A percentile compares a stretch with the other conserved stretches of the same genome.
Evolutionary conservation across 2,888 invertebrate species (phyloP).

Genomic region (Pristionchus maxplancki): DNA sequence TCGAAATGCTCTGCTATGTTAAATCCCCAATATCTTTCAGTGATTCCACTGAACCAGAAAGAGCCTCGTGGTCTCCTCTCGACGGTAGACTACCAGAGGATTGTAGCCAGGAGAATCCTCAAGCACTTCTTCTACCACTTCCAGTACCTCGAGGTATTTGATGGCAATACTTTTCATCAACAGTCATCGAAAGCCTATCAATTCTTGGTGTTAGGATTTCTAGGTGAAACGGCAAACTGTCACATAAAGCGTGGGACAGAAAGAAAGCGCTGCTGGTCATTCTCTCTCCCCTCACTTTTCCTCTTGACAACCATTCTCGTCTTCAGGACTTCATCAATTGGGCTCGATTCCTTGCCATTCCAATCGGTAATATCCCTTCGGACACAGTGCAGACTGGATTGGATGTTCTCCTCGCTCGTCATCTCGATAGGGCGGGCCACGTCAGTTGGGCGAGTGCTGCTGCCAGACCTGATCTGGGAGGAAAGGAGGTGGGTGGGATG

Average conservation of each 20-base stretch:
- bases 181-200: too few relatives aligned
- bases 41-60: slow-evolving; percentile 80
- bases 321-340: slow-evolving; percentile 77
- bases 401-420: slow-evolving; percentile 94
- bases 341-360: slow-evolving; percentile 88
- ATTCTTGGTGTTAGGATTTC: too few relatives aligned
- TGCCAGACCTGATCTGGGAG: slow-evolving; percentile 93
- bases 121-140: slow-evolving; percentile 87
- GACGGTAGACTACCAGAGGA: slow-evolving; percentile 88
- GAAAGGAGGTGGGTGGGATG: slow-evolving; percentile 61
- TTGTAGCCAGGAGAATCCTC: slow-evolving; percentile 88
- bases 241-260: too few relatives aligned
- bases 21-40: too few relatives aligned
- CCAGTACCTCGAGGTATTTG: slow-evolving; percentile 70
- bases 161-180: too few relatives aligned
- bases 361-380: slow-evolving; percentile 88
- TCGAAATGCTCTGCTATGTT: too few relatives aligned
- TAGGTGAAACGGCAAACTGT: too few relatives aligned
- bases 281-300: too few relatives aligned
- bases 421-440: slow-evolving; percentile 91
- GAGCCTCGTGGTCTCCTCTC: slow-evolving; percentile 80
- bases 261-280: too few relatives aligned
- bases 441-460: slow-evolving; percentile 88
- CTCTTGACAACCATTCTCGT: too few relatives aligned
- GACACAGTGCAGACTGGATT: slow-evolving; percentile 89